A percentile compares a stretch with the other conserved stretches of the same genome.
These are phyloP conservation scores for Camponotus vicinus DNA, from an alignment of 1,140 invertebrate species.

Conservation along the genomic window DNA sequence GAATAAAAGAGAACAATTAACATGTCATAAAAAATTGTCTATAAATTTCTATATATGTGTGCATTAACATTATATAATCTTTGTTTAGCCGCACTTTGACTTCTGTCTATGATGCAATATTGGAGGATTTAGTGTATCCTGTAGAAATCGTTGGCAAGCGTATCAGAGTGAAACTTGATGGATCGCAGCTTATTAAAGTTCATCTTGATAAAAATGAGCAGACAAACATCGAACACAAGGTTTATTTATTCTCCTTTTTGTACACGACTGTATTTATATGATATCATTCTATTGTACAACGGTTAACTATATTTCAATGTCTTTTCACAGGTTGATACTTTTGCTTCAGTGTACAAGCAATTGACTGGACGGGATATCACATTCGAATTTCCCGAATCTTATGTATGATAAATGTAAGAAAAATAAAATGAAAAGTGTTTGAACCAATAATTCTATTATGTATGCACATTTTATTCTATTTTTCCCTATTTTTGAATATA, in stretches of 20 bases:
- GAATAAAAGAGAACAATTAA: background rate
- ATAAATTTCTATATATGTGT: background rate
- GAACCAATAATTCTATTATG: constrained; percentile 50
- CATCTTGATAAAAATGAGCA: constrained; percentile 99
- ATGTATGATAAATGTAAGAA: constrained; percentile 91
- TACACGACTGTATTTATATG: background rate
- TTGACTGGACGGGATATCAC: constrained; percentile 99
- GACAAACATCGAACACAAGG: constrained; percentile 99
- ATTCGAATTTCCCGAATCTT: constrained; percentile 99
- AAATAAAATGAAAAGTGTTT: constrained; percentile 80
- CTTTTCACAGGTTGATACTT: constrained; percentile 96
- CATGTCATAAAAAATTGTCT: background rate
- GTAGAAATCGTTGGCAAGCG: constrained; percentile 99
- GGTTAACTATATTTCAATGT: constrained; percentile 20
- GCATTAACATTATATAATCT: constrained; percentile 62
- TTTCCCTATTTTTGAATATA: background rate
- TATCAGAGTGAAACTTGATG: constrained; percentile 98
- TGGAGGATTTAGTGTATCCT: constrained; percentile 99
- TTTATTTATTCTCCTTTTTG: background rate
- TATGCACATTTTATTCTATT: background rate
- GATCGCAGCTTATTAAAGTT: constrained; percentile 98
- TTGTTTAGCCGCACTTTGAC: constrained; percentile 95
- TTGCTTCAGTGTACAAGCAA: constrained; percentile 99
- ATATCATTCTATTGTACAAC: background rate
- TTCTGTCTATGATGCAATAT: constrained; percentile 98